Evolutionary conservation across 2,113 vertebrate genomes (phyloP), one percentile per base, ranked within the genome.

Genomic region (Pangasianodon gigas): DNA sequence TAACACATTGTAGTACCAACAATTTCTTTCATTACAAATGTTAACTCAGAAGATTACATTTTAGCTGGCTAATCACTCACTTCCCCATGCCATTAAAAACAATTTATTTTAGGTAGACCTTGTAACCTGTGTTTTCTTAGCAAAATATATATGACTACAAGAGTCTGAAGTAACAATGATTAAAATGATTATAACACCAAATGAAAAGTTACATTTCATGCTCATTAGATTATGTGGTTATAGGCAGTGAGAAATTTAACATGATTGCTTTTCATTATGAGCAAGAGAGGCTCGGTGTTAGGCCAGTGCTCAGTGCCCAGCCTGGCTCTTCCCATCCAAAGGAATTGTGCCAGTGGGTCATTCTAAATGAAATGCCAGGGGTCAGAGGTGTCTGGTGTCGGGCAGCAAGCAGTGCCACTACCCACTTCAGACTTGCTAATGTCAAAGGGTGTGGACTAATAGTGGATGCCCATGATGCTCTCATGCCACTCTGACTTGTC

Each of bases 291-390:
- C 48, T 37, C 41, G 10, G 48, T 6, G 13, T 18, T 71, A 44
- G 82, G 77, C 84, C 69, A 56, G 54, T 51, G 88, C 58, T 82
- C 67, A 85, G 32, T 93, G 90, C 90, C 92, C 82, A 86, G 83
- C 79, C 86, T 90, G 79, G 10, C 84, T 90, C 62, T 8, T 85
- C 88, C 67, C 87, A 89, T 58, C 85, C 41, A 29, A 48, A 85
- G 60, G 54, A 87, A 41, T 24, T 77, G 24, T 93, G 90, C 92
- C 92, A 90, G 87, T 87, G 19, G 1, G 83, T 87, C 86, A 90
- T 85, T 86, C 32, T 58, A 80, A 52, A 90, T 90, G 89, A 95
- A 94, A 96, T 94, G 94, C 92, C 95, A 95, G 94, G 95, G 95
- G 94, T 95, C 94, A 92, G 84, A 87, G 89, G 94, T 95, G 92